phyloP scores from a whole-genome alignment of 2,888 invertebrate species.

The Petrolisthes cinctipes region DNA sequence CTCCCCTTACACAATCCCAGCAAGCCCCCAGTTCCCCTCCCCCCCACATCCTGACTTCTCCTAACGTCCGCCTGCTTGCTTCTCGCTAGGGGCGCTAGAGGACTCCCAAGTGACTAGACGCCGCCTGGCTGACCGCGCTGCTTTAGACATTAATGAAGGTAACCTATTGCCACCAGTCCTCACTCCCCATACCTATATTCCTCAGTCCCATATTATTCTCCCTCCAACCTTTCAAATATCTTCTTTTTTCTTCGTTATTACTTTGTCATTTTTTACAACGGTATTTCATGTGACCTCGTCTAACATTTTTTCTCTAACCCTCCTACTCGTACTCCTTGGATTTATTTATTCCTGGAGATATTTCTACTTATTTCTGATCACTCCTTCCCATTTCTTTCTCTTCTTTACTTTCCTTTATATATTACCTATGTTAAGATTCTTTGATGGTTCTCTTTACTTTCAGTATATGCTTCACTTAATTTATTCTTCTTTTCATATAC shows the following conservation, averaged over 20 bases:
- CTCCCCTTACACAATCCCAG: neutral
- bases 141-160: slow-evolving; percentile 66
- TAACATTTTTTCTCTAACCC: no score
- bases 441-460: no score
- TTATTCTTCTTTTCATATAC: no score
- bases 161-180: slow-evolving; percentile 50
- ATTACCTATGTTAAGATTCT: no score
- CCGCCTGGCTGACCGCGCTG: slow-evolving; percentile 65
- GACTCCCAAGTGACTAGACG: slow-evolving; percentile 64
- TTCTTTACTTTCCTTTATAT: neutral
- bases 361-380: neutral
- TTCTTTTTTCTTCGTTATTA: slow-evolving; percentile 9
- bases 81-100: slow-evolving; percentile 63
- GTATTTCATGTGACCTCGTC: no score
- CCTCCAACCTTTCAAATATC: neutral
- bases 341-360: no score
- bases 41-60: slow-evolving; percentile 43
- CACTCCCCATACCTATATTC: neutral
- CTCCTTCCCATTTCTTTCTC: neutral
- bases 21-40: slow-evolving; percentile 18
- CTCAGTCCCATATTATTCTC: slow-evolving; percentile 9
- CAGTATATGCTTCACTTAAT: no score
- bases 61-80: slow-evolving; percentile 57
- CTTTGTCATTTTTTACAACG: neutral
- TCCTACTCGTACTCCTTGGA: no score